Base-by-base conservation (phyloP, 2,888 invertebrate species). In the Arge pagana region DNA sequence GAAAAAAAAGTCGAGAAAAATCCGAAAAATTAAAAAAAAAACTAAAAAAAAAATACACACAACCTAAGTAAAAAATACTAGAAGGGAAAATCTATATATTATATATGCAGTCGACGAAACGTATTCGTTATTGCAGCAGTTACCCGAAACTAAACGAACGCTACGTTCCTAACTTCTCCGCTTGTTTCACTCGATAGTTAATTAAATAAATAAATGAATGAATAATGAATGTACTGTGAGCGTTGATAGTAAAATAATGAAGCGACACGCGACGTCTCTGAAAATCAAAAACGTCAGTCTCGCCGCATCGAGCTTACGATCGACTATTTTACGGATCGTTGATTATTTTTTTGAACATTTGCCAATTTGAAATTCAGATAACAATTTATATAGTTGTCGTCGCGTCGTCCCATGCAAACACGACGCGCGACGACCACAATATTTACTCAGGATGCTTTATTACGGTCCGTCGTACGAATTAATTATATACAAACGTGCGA, bases 401-500 rank as follows among this genome's bases (percentile, higher is more conserved):
- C 66, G 67, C 65, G 62, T 71, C 70, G 69, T 72, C 68, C 58
- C 62, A 64, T 64, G 68, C 68, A 68, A 61, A 65, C 65, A 60
- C 71, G 63, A 71, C 66, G 71, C 67, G 64, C 68, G 72, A 74
- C 73, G 66, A 66, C 76, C 71, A 76, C 75, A 76, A 77, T 77
- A 77, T 76, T 74, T 76, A 76, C 77, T 77, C 76, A 77, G 77
- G 75, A 76, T 74, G 70, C 70, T 76, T 74, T 70, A 69, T 76
- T 74, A 73, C 69, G 68, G 64, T 67, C 52, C 57, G 55, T 50
- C 55, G 54, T 59, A 58, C 56, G 55, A 48, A 54, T 58, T 58
- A 60, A 60, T 55, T 48, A 57, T 59, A 55, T 62, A 61, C 64
- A 63, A 61, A 66, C 67, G 64, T 70, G 66, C 70, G 68, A 70